phyloP scores from a whole-genome alignment of 2,113 vertebrate genomes.

The Archilochus colubris region DNA sequence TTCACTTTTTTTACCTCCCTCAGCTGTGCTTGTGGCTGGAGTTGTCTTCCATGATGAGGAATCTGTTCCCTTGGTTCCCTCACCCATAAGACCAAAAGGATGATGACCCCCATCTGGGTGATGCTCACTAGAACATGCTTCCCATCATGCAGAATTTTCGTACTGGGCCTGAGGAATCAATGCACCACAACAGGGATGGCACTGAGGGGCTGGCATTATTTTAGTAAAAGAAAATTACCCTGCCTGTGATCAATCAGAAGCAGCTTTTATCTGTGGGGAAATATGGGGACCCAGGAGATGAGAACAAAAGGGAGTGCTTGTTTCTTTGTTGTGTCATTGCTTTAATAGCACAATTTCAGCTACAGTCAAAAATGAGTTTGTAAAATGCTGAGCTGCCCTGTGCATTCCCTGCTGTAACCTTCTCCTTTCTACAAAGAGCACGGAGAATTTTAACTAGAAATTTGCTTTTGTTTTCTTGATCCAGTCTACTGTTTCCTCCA shows the following conservation, averaged over 20 bases:
- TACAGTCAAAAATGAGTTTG: background rate
- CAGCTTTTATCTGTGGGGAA: background rate
- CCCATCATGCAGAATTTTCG: background rate
- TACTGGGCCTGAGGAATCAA: background rate
- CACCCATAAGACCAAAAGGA: rapidly evolving
- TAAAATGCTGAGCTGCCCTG: background rate
- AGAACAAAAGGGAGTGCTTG: background rate
- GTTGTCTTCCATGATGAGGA: background rate
- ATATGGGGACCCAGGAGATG: background rate
- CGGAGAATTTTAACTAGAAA: conserved; percentile 42
- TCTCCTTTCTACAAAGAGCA: background rate
- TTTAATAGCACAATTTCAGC: background rate
- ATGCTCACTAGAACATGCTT: background rate
- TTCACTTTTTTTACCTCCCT: background rate
- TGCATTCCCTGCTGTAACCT: background rate
- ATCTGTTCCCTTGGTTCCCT: background rate
- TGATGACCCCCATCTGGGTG: background rate
- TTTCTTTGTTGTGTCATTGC: background rate
- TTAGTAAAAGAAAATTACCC: background rate
- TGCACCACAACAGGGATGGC: background rate
- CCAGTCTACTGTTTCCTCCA: conserved; percentile 43
- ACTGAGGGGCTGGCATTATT: background rate
- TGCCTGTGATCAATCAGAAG: background rate
- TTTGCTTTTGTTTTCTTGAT: conserved; percentile 51
- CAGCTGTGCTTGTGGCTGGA: background rate